Evolutionary conservation across 2,888 invertebrate genomes (phyloP), one percentile per base, ranked within the genome.

Genomic region (Heliconius cydno): DNA sequence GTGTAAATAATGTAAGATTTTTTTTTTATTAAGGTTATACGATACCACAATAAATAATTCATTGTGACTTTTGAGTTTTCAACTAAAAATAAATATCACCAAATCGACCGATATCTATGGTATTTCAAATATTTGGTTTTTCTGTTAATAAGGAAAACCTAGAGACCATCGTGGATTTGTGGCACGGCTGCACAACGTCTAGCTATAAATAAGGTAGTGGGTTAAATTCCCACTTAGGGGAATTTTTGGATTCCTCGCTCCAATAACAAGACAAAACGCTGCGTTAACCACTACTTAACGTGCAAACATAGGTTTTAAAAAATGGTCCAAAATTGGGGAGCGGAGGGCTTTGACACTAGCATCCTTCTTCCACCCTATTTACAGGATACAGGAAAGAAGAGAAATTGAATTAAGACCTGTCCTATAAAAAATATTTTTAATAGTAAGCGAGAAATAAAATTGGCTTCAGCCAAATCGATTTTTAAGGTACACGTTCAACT

Each of bases 31-130:
- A n/a, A 60, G n/a, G 34, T 73, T 73, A 60, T 19, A 60, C 60
- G 73, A 60, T 7, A 38, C 34, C 73, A 25, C n/a, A 25, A 73
- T 60, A 57, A 73, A 73, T 73, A n/a, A n/a, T 73, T 73, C n/a
- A 34, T n/a, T 57, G 2, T 57, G 57, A 30, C 30, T n/a, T 6
- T 13, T 30, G n/a, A 22, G 30, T 34, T 73, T 73, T 9, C 3
- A 57, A n/a, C 34, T 73, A n/a, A 34, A 60, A 73, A 34, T 30
- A 60, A 60, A 73, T 15, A 30, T 72, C 22, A 19, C n/a, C 19
- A 57, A 34, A 34, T 22, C 52, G 7, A 19, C 52, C 9, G 22
- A 52, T 52, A 52, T 52, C 19, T 52, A 22, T 52, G 52, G 3
- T 19, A 63, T 63, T 7, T 63, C 25, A 25, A 25, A 63, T 63